phyloP scores from a whole-genome alignment of 1,140 invertebrate genomes.

The Vanessa atalanta region DNA sequence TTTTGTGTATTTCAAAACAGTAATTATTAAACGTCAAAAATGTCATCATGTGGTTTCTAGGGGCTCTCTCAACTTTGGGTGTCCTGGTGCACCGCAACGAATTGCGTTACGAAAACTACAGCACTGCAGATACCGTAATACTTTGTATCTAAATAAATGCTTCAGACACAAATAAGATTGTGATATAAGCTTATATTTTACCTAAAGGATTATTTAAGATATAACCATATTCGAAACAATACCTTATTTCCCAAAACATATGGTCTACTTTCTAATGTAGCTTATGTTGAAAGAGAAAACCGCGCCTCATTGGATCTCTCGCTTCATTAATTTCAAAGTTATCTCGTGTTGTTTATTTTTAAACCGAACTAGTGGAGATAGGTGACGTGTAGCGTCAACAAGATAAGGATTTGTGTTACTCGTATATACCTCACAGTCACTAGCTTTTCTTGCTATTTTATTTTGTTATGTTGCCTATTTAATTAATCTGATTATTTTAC shows the following conservation, averaged over 20 bases:
- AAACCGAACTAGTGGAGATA: conserved; percentile 4
- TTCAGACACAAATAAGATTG: conserved; percentile 6
- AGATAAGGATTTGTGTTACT: conserved; percentile 4
- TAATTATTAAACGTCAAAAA: too few relatives aligned
- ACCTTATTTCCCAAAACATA: not conserved
- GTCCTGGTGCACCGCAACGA: too few relatives aligned
- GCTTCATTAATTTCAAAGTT: conserved; percentile 16
- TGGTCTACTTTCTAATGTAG: not conserved
- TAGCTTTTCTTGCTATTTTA: too few relatives aligned
- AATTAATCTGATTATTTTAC: too few relatives aligned
- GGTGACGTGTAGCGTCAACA: not conserved
- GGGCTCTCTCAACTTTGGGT: too few relatives aligned
- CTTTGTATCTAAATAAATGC: not conserved
- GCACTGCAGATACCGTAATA: not conserved
- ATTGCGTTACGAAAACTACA: too few relatives aligned
- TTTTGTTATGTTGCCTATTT: too few relatives aligned
- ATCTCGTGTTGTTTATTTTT: conserved; percentile 14
- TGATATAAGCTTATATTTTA: conserved; percentile 1
- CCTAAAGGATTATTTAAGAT: conserved; percentile 9
- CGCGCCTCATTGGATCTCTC: conserved; percentile 4
- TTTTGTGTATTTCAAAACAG: too few relatives aligned
- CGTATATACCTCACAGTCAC: too few relatives aligned
- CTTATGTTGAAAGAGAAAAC: not conserved
- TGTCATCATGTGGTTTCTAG: too few relatives aligned
- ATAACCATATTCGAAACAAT: not conserved